Evolutionary conservation across 2,797 vertebrate genomes (phyloP), one percentile per base, ranked within the genome.

Genomic region (Rachycentron canadum): DNA sequence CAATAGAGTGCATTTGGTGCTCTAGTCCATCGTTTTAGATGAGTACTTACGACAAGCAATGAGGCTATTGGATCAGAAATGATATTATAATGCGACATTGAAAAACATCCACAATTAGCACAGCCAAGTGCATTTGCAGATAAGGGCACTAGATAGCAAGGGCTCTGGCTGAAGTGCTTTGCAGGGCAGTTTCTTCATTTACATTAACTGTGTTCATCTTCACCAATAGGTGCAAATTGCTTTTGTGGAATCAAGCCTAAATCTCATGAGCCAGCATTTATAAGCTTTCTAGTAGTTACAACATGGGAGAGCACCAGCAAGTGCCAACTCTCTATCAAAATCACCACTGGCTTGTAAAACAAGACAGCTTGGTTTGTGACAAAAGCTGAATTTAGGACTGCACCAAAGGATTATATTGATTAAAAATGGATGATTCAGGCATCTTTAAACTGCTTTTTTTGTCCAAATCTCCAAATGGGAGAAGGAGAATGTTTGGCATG

Each of bases 211-310:
- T n/a, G 63, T 87, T 90, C 79, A 78, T 84, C 80, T 76, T 74
- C 78, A 72, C 78, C 87, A 83, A 67, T 57, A 73, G 59, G 74
- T 87, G 71, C 78, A 84, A 90, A 90, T 83, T 73, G 76, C 81
- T 85, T 90, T 76, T 68, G 71, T 80, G 57, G 83, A 85, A 86
- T 79, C 80, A 45, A 60, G 80, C 73, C 65, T 71, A 58, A 78
- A 86, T 90, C 69, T 86, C 74, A 76, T 81, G 76, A 86, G 60
- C 64, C 79, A 83, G 81, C 86, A 82, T 49, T 76, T 56, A n/a
- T 7, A 34, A 56, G 59, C 64, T 30, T 55, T 76, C 34, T 65
- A 73, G 45, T 36, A 11, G 64, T 32, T 60, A 53, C 6, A 41
- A 30, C 41, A 30, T 36, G 30, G 53, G 50, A 41, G 19, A 16